Percentiles rank a stretch among this genome's conserved stretches.
Evolutionary conservation across 2,888 invertebrate species (phyloP).

Genomic region (Phalera bucephala): DNA sequence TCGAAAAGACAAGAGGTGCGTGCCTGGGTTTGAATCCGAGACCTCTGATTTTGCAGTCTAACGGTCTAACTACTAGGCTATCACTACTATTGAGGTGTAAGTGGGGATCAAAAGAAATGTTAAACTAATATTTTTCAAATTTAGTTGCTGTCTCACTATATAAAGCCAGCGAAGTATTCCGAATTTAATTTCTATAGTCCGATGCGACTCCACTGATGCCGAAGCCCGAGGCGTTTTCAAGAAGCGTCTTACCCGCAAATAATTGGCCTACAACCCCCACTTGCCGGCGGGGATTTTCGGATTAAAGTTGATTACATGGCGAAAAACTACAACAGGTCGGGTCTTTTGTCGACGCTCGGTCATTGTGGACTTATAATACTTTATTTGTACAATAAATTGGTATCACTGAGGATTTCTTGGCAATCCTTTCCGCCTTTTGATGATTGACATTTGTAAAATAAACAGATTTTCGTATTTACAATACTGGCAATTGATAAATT

Average conservation of each 20-base stretch:
- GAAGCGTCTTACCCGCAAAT: slow-evolving; percentile 54
- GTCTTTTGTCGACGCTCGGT: slow-evolving; percentile 39
- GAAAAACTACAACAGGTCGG: slow-evolving; percentile 43
- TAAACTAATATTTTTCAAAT: too few relatives aligned
- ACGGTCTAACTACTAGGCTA: too few relatives aligned
- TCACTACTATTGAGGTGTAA: too few relatives aligned
- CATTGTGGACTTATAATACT: slow-evolving; percentile 37
- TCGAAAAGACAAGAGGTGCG: too few relatives aligned
- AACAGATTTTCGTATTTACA: too few relatives aligned
- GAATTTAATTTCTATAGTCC: too few relatives aligned
- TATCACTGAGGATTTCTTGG: slow-evolving; percentile 12
- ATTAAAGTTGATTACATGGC: slow-evolving; percentile 61
- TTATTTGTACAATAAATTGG: slow-evolving; percentile 33
- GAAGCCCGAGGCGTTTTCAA: slow-evolving; percentile 21
- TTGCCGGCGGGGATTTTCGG: slow-evolving; percentile 66
- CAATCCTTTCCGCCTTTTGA: slow-evolving; percentile 24
- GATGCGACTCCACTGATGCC: slow-evolving; percentile 22
- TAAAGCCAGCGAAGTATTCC: too few relatives aligned
- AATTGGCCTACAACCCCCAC: slow-evolving; percentile 60
- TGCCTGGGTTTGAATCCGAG: too few relatives aligned
- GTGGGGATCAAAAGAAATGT: too few relatives aligned
- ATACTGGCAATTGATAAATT: too few relatives aligned
- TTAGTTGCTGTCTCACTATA: too few relatives aligned
- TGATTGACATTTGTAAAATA: background rate
- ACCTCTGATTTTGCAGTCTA: too few relatives aligned